Evolutionary conservation across 2,888 invertebrate genomes (phyloP).

Genomic region (Himalopsyche tibetana): DNA sequence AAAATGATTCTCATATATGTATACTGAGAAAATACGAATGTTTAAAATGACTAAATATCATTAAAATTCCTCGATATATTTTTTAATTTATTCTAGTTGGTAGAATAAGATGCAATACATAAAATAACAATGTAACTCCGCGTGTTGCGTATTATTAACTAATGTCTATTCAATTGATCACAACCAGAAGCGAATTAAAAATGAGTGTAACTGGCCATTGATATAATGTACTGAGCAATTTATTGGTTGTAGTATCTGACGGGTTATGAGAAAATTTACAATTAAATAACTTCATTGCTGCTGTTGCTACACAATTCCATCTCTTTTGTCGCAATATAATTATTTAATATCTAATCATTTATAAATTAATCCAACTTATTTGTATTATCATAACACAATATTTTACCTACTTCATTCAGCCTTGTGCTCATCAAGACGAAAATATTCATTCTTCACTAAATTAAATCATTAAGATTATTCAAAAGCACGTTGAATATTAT

Average conservation of each 20-base stretch:
- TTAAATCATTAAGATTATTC: too few relatives aligned
- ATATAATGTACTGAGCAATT: not conserved
- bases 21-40: too few relatives aligned
- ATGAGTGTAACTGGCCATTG: not conserved
- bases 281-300: constrained; percentile 16
- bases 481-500: too few relatives aligned
- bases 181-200: not conserved
- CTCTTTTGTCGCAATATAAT: not conserved
- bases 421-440: too few relatives aligned
- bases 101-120: not conserved
- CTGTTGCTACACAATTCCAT: not conserved
- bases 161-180: not conserved
- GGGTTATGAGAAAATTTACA: constrained; percentile 32
- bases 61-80: not conserved
- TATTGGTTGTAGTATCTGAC: not conserved
- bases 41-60: too few relatives aligned
- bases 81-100: not conserved
- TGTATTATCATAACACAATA: too few relatives aligned
- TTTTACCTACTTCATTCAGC: too few relatives aligned
- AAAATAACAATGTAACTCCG: not conserved
- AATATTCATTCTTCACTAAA: too few relatives aligned
- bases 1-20: too few relatives aligned
- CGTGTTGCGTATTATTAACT: not conserved
- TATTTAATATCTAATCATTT: too few relatives aligned
- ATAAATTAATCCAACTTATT: too few relatives aligned